These are phyloP conservation scores for Neoitamus cyanurus DNA, from an alignment of 2,888 invertebrate genomes.

Conservation along the genomic window DNA sequence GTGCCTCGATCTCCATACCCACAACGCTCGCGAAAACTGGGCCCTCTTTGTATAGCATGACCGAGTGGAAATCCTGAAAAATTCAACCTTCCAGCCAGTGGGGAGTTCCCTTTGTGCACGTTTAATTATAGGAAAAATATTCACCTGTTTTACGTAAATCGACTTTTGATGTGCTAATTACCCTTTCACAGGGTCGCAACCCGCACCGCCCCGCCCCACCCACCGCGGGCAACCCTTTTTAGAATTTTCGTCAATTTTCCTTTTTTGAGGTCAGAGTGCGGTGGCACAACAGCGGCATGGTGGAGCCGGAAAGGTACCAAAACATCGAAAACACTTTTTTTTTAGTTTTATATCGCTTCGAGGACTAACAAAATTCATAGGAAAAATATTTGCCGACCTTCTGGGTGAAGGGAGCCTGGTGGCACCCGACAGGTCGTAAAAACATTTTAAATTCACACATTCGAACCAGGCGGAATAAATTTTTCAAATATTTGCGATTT, in stretches of 20 bases:
- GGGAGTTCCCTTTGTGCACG: background rate
- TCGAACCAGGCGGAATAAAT: background rate
- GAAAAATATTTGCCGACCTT: background rate
- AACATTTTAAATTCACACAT: background rate
- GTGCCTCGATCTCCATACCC: background rate
- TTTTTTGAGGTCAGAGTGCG: background rate
- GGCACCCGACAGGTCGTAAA: background rate
- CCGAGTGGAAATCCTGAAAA: background rate
- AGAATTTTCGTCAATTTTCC: background rate
- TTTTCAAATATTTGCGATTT: background rate
- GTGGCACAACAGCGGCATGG: background rate
- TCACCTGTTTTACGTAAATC: background rate
- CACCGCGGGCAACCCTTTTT: background rate
- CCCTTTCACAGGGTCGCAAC: background rate
- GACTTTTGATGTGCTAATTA: constrained; percentile 34
- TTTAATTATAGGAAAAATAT: constrained; percentile 15
- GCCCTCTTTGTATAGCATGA: background rate
- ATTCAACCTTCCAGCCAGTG: background rate
- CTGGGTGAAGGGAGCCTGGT: background rate
- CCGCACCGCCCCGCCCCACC: background rate
- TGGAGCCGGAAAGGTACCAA: background rate
- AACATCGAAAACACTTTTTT: background rate
- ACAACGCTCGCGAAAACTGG: background rate
- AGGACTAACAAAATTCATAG: background rate
- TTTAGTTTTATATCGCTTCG: background rate